Evolutionary conservation across 2,113 vertebrate species (phyloP).

Genomic region (Centropus unirufus): DNA sequence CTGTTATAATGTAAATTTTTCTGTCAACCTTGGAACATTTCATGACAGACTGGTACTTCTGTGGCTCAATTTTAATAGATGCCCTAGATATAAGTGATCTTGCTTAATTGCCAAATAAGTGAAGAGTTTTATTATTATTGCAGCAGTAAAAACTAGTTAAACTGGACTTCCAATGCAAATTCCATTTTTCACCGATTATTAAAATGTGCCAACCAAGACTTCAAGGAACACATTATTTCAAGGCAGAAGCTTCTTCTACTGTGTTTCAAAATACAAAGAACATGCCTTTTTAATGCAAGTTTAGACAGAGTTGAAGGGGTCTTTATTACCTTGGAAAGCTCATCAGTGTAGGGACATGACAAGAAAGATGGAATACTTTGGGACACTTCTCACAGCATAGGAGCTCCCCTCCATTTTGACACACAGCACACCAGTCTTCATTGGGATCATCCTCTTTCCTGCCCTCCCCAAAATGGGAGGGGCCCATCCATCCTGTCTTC

Average conservation of each 20-base stretch:
- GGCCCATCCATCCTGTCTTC: slow-evolving; percentile 69
- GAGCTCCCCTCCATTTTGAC: slow-evolving; percentile 85
- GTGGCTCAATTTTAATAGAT: background rate
- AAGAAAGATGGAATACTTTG: slow-evolving; percentile 85
- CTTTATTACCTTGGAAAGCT: slow-evolving; percentile 81
- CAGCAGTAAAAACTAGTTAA: background rate
- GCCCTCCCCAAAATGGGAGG: slow-evolving; percentile 61
- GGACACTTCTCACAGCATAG: slow-evolving; percentile 86
- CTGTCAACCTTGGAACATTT: background rate
- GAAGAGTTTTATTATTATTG: background rate
- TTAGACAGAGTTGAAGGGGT: background rate
- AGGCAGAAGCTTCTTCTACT: background rate
- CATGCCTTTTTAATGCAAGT: background rate
- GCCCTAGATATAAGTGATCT: background rate
- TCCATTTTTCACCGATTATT: background rate
- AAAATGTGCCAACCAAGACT: background rate
- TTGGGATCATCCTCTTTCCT: slow-evolving; percentile 86
- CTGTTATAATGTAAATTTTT: background rate
- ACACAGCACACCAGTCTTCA: slow-evolving; percentile 87
- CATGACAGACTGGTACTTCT: background rate
- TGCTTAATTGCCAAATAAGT: background rate
- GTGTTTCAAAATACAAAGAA: background rate
- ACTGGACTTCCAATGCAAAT: background rate
- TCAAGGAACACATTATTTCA: background rate
- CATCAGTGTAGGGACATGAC: slow-evolving; percentile 81